Evolutionary conservation across 2,113 vertebrate genomes (phyloP).

Genomic region (Pangasianodon hypophthalmus): DNA sequence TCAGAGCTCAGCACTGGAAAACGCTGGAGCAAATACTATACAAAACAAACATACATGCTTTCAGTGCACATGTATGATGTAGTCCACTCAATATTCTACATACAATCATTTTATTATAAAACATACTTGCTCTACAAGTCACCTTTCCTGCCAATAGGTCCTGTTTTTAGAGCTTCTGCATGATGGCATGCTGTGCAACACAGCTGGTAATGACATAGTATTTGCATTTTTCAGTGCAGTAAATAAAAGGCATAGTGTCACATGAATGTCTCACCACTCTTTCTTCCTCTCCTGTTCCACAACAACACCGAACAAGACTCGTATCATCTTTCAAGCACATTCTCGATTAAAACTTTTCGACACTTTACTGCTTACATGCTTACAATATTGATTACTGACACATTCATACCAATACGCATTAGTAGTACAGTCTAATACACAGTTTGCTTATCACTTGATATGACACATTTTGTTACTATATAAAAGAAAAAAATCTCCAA

Average conservation of each 20-base stretch:
- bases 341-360: background rate
- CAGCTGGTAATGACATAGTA: background rate
- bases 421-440: background rate
- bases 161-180: background rate
- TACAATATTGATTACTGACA: background rate
- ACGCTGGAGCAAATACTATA: background rate
- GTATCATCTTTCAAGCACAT: background rate
- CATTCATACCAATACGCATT: background rate
- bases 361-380: background rate
- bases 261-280: background rate
- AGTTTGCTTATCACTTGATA: background rate
- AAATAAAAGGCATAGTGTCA: background rate
- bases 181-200: slow-evolving; percentile 14
- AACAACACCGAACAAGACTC: background rate
- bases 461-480: background rate
- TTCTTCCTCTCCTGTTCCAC: background rate
- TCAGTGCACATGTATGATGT: background rate
- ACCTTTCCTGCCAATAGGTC: background rate
- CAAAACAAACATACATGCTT: background rate
- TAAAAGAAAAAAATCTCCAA: background rate
- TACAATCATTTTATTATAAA: background rate
- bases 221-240: background rate
- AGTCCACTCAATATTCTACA: background rate
- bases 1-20: background rate
- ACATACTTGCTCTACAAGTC: background rate